phyloP scores from a whole-genome alignment of 2,797 vertebrate species.

The Cottoperca gobio region DNA sequence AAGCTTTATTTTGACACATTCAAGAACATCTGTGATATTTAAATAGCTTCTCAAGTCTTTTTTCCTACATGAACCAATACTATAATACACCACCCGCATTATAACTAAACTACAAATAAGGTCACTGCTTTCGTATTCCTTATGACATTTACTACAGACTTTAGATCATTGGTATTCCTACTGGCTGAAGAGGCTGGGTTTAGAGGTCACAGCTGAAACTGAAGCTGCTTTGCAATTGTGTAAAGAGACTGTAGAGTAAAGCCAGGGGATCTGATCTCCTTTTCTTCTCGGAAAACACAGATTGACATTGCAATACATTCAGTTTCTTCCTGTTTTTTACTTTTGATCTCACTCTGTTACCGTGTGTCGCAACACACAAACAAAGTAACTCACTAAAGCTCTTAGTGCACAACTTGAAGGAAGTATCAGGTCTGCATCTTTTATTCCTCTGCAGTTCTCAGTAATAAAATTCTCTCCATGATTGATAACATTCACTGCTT shows the following conservation, averaged over 20 bases:
- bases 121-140: not conserved
- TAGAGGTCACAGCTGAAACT: not conserved
- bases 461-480: constrained; percentile 33
- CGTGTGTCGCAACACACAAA: not conserved
- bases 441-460: not conserved
- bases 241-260: not conserved
- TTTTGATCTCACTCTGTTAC: not conserved
- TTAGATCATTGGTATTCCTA: not conserved
- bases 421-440: not conserved
- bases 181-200: not conserved
- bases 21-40: not conserved
- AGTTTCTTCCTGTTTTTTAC: not conserved
- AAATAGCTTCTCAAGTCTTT: not conserved
- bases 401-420: not conserved
- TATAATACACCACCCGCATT: not conserved
- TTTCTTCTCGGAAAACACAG: not conserved
- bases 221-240: not conserved
- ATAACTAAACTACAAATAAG: not conserved
- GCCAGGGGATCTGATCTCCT: not conserved
- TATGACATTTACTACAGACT: not conserved
- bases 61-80: not conserved
- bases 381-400: not conserved
- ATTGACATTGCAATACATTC: not conserved
- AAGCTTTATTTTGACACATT: not conserved
- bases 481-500: constrained; percentile 63